Evolutionary conservation across 1,140 invertebrate species (phyloP).

Genomic region (Periplaneta americana): DNA sequence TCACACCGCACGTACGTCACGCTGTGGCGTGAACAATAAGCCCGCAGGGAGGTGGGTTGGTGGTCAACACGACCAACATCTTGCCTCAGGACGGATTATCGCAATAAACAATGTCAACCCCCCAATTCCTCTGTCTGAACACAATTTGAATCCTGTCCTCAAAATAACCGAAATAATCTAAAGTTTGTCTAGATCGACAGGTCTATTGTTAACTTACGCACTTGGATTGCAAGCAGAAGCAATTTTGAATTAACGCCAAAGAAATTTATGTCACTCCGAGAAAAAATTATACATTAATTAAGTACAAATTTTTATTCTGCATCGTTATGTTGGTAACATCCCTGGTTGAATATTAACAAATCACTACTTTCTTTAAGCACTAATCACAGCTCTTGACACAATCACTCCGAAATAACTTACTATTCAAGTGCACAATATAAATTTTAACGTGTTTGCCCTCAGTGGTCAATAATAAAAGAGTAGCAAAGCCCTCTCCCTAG

Average conservation of each 20-base stretch:
- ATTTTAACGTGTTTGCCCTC: neutral
- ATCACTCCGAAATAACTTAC: neutral
- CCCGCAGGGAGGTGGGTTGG: neutral
- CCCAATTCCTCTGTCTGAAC: neutral
- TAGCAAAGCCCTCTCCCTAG: neutral
- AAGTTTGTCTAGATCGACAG: no score
- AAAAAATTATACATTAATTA: neutral
- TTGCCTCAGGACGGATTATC: neutral
- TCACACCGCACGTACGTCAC: no score
- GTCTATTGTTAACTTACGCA: neutral
- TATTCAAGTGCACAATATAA: neutral
- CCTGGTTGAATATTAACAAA: neutral
- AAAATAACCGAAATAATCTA: no score
- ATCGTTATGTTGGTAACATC: neutral
- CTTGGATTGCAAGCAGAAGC: neutral
- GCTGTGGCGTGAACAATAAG: no score
- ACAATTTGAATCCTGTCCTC: neutral
- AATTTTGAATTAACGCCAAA: neutral
- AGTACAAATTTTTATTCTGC: neutral
- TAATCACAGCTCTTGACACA: neutral
- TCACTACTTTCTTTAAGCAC: no score
- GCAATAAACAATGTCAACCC: neutral
- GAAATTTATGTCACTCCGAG: neutral
- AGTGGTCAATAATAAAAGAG: neutral
- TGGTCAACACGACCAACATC: neutral